Conservation (phyloP, 2,888 invertebrate species). For the Autographa gamma region DNA sequence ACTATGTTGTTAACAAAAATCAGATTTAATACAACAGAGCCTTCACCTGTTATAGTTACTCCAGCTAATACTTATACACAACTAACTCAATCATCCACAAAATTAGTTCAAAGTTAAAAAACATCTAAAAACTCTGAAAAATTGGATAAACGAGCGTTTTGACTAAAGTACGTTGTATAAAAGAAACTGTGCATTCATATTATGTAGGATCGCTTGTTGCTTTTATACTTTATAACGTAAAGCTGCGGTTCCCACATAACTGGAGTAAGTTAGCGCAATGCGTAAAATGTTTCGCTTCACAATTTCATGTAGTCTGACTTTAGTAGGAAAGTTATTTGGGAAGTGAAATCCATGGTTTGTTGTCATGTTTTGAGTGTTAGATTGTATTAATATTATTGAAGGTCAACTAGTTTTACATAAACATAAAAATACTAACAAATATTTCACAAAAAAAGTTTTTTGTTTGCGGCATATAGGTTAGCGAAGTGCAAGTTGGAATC, state of each 20-base stretch:
- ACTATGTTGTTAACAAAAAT: too few relatives aligned
- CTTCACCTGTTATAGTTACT: too few relatives aligned
- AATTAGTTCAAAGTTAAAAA: neutral
- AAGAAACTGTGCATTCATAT: slow-evolving; percentile 42
- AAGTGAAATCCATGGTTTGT: neutral
- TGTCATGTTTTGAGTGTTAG: neutral
- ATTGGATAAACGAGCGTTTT: slow-evolving; percentile 36
- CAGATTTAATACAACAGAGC: too few relatives aligned
- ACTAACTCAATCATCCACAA: too few relatives aligned
- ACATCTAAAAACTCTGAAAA: slow-evolving; percentile 29
- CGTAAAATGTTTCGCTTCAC: slow-evolving; percentile 41
- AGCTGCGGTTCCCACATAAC: slow-evolving; percentile 41
- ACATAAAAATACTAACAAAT: too few relatives aligned
- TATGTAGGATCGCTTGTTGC: slow-evolving; percentile 43
- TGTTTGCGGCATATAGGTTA: too few relatives aligned
- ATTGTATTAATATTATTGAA: neutral
- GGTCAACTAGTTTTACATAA: neutral
- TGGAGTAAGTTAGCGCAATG: slow-evolving; percentile 54
- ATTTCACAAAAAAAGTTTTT: too few relatives aligned
- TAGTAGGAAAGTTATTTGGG: slow-evolving; percentile 5
- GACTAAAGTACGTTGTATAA: slow-evolving; percentile 33
- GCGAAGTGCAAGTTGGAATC: too few relatives aligned
- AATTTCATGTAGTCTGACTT: slow-evolving; percentile 12
- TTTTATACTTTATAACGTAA: slow-evolving; percentile 35
- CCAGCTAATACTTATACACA: too few relatives aligned